A percentile compares a stretch with the other conserved stretches of the same genome.
These are phyloP conservation scores for Engraulis encrasicolus DNA, from an alignment of 2,113 vertebrate genomes.

Conservation along the genomic window DNA sequence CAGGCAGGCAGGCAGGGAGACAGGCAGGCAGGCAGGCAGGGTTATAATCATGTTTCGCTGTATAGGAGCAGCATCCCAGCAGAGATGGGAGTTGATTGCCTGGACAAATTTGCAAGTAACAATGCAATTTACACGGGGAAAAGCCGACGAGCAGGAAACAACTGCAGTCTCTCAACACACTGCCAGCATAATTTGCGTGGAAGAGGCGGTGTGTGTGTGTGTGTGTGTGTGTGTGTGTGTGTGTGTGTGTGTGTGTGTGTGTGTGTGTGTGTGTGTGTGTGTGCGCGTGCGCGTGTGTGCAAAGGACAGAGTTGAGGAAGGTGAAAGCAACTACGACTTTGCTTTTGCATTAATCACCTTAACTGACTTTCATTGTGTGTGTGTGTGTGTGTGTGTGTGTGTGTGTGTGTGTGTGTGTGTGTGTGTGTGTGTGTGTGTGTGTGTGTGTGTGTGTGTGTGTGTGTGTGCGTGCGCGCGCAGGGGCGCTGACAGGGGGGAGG, in stretches of 20 bases:
- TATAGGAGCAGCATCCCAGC: slow-evolving; percentile 67
- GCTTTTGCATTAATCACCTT: not conserved
- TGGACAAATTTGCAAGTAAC: slow-evolving; percentile 78
- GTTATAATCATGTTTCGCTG: slow-evolving; percentile 73
- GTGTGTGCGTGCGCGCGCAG: too few relatives aligned
- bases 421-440: too few relatives aligned
- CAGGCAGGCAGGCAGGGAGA: too few relatives aligned
- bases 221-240: too few relatives aligned
- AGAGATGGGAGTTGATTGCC: slow-evolving; percentile 74
- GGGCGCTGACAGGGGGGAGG: too few relatives aligned
- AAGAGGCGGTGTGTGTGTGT: too few relatives aligned
- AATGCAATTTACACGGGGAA: slow-evolving; percentile 68
- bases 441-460: too few relatives aligned
- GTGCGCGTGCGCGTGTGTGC: too few relatives aligned
- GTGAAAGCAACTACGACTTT: slow-evolving; percentile 14
- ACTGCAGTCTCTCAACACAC: slow-evolving; percentile 37
- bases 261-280: too few relatives aligned
- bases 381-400: not conserved
- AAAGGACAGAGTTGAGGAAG: slow-evolving; percentile 25
- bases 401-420: too few relatives aligned
- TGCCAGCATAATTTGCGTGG: slow-evolving; percentile 31
- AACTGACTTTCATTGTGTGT: not conserved
- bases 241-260: too few relatives aligned
- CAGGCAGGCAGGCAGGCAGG: slow-evolving; percentile 61
- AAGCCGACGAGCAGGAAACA: slow-evolving; percentile 51